These are phyloP conservation scores for Lethrus apterus DNA, from an alignment of 1,140 invertebrate species.

Conservation along the genomic window DNA sequence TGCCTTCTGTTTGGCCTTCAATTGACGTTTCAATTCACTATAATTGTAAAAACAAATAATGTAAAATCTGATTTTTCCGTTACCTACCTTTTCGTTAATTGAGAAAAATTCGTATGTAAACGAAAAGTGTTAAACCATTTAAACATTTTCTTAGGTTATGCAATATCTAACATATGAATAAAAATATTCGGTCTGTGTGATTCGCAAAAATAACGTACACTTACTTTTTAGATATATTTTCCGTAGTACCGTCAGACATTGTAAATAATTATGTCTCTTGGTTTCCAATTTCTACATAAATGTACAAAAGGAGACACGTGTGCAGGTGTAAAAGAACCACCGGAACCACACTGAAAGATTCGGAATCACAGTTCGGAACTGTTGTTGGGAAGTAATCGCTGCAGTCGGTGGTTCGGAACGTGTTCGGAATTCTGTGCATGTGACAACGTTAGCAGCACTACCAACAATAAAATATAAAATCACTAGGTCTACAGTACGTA, in stretches of 20 bases:
- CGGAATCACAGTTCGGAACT: not conserved
- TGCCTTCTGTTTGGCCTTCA: conserved; percentile 88
- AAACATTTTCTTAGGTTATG: conserved; percentile 28
- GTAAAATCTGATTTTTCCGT: conserved; percentile 13
- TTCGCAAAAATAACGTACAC: conserved; percentile 42
- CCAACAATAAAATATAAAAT: too few relatives aligned
- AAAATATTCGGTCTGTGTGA: not conserved
- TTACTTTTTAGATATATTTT: conserved; percentile 66
- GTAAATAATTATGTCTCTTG: conserved; percentile 9
- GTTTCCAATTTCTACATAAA: too few relatives aligned
- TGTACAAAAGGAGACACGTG: too few relatives aligned
- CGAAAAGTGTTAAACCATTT: conserved; percentile 22
- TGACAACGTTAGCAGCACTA: too few relatives aligned
- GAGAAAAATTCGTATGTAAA: conserved; percentile 19
- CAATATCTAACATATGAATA: conserved; percentile 26
- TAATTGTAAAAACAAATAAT: conserved; percentile 39
- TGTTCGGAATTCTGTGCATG: too few relatives aligned
- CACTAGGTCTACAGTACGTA: too few relatives aligned
- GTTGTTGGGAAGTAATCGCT: not conserved
- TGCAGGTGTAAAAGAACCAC: not conserved
- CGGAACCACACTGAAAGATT: not conserved
- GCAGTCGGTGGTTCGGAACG: not conserved
- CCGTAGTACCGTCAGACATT: conserved; percentile 51
- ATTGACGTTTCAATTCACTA: conserved; percentile 86
- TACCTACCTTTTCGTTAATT: conserved; percentile 34